Conservation (phyloP, 2,888 invertebrate species). For the Tenthredo notha region DNA sequence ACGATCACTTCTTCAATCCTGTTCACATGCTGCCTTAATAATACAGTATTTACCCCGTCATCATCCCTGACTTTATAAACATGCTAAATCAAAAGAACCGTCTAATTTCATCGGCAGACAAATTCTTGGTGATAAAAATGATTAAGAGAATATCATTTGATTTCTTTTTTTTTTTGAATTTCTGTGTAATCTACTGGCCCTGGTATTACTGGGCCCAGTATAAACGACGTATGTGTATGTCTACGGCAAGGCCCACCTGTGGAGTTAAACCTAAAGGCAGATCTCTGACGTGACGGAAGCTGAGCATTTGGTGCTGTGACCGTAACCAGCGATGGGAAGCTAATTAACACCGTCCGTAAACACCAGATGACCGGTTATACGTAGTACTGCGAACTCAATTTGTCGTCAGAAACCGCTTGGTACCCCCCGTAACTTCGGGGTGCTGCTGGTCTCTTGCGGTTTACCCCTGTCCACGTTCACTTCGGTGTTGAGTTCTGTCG, state of each 20-base stretch:
- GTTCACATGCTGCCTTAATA: neutral
- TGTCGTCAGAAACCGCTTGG: slow-evolving; percentile 38
- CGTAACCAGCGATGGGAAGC: slow-evolving; percentile 33
- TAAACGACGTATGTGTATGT: neutral
- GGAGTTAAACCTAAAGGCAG: slow-evolving; percentile 20
- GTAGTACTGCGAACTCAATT: slow-evolving; percentile 23
- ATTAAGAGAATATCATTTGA: neutral
- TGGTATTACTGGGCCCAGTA: neutral
- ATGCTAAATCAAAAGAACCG: neutral
- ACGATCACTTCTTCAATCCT: neutral
- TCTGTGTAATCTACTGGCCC: neutral
- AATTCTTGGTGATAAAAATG: neutral
- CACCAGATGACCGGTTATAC: slow-evolving; percentile 21
- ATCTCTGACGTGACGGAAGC: slow-evolving; percentile 39
- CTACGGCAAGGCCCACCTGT: slow-evolving; percentile 30
- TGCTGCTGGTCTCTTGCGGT: slow-evolving; percentile 1
- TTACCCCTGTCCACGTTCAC: neutral
- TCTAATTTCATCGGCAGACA: neutral
- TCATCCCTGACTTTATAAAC: neutral
- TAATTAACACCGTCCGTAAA: slow-evolving; percentile 48
- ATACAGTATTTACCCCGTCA: neutral
- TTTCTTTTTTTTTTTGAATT: neutral
- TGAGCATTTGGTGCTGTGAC: slow-evolving; percentile 18
- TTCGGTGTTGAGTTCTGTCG: neutral
- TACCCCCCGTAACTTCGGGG: neutral